A percentile compares a stretch with the other conserved stretches of the same genome.
phyloP scores from a whole-genome alignment of 1,140 invertebrate genomes.

The Lasioglossum albipes region DNA sequence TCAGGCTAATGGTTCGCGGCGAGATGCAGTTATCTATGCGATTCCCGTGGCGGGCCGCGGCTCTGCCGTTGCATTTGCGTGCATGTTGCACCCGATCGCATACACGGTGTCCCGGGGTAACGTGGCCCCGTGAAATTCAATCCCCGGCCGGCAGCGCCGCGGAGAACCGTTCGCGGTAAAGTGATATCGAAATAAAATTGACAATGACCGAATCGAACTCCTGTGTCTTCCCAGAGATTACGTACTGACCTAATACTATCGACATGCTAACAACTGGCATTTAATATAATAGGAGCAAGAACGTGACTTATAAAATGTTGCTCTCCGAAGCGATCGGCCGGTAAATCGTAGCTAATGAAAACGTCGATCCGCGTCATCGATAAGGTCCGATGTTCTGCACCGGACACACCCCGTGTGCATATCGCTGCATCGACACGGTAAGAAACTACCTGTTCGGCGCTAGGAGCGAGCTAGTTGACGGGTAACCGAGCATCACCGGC shows the following conservation, averaged over 20 bases:
- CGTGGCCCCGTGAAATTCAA: conserved; percentile 34
- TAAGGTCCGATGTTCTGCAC: no score
- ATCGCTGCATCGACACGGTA: not conserved
- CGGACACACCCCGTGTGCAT: no score
- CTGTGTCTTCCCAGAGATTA: no score
- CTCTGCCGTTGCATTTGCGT: not conserved
- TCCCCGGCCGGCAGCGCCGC: conserved; percentile 2
- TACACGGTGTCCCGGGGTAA: not conserved
- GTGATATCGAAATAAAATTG: not conserved
- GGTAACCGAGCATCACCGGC: conserved; percentile 7
- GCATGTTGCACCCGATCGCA: conserved; percentile 1
- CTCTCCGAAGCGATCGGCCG: no score
- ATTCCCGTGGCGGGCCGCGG: conserved; percentile 47
- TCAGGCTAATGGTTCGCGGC: conserved; percentile 64
- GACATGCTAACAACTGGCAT: no score
- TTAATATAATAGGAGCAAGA: no score
- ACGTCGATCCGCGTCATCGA: no score
- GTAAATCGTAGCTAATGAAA: no score
- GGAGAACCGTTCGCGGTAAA: not conserved
- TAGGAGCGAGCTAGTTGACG: not conserved
- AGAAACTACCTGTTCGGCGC: not conserved
- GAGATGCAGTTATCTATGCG: conserved; percentile 67
- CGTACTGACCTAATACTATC: no score
- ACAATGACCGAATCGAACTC: no score
- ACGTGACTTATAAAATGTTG: no score